These are phyloP conservation scores for Rhinoptilus africanus DNA, from an alignment of 2,113 vertebrate genomes.

Conservation along the genomic window DNA sequence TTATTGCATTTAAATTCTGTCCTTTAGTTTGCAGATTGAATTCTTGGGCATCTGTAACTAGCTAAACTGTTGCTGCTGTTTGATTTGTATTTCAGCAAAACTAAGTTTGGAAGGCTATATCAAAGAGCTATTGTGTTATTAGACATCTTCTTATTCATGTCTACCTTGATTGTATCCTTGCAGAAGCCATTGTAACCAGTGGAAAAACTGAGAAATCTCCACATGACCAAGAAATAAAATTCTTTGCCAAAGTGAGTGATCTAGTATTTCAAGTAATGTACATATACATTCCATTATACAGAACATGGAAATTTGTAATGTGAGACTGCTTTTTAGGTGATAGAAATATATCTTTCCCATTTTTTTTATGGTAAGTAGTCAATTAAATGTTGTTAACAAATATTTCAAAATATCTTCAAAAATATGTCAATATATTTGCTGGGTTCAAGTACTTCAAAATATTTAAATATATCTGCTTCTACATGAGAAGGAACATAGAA, in stretches of 20 bases:
- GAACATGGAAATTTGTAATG: background rate
- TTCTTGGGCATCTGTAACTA: background rate
- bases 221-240: constrained; percentile 98
- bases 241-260: constrained; percentile 94
- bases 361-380: background rate
- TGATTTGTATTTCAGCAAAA: background rate
- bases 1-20: background rate
- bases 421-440: background rate
- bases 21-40: background rate
- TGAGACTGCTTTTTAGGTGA: background rate
- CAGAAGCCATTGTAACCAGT: constrained; percentile 92
- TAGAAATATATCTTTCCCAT: background rate
- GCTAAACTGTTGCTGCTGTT: background rate
- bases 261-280: background rate
- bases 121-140: background rate
- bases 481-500: background rate
- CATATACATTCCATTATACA: background rate
- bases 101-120: background rate
- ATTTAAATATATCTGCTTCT: background rate
- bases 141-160: background rate
- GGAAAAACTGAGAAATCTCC: constrained; percentile 94
- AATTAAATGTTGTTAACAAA: background rate
- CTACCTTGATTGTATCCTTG: constrained; percentile 36
- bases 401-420: background rate
- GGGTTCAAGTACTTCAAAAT: background rate